Evolutionary conservation across 2,113 vertebrate species (phyloP), one percentile per base, ranked within the genome.

Genomic region (Toxotes jaculatrix): DNA sequence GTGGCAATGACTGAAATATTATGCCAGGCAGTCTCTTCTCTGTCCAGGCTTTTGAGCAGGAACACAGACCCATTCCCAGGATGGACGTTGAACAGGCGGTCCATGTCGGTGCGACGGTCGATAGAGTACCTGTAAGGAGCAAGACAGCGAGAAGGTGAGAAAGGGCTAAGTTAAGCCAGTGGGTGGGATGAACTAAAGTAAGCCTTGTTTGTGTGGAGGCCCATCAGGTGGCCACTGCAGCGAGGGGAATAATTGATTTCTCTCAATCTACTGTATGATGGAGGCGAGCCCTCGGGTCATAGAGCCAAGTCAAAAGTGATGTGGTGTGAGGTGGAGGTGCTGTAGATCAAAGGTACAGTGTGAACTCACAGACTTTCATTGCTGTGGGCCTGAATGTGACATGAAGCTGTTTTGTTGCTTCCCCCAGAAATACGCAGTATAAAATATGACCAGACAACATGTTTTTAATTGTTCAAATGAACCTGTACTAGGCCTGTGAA

Each of bases 1-100:
- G 96, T 95, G 65, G 98, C 98, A 73, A 97, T 96, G 92, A 98
- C 93, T 16, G 97, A 97, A 68, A 99, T 96, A 70, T 99, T 99
- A 77, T 99, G 98, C 97, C 97, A 99, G 6, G 96, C 88, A 7
- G 95, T n/a, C 32, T 96, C 93, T 94, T 99, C 98, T 77, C 98
- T 93, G 93, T 99, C 97, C 79, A 99, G 95, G 77, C 93, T 87
- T 91, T 95, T 97, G 40, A 96, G 96, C 72, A 97, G 96, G 88
- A 97, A 97, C 93, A 99, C 95, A 0, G 97, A 98, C 62, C 98
- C 98, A 5, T 98, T 99, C 88, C 94, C 95, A 51, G 96, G 95
- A 92, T 98, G 95, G 77, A 99, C 93, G 85, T 96, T 96, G 95
- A 99, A 99, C 68, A 97, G 93, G 90, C 95, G 94, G 87, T 98